phyloP scores from a whole-genome alignment of 2,113 vertebrate species.

The Odontophorus gujanensis region DNA sequence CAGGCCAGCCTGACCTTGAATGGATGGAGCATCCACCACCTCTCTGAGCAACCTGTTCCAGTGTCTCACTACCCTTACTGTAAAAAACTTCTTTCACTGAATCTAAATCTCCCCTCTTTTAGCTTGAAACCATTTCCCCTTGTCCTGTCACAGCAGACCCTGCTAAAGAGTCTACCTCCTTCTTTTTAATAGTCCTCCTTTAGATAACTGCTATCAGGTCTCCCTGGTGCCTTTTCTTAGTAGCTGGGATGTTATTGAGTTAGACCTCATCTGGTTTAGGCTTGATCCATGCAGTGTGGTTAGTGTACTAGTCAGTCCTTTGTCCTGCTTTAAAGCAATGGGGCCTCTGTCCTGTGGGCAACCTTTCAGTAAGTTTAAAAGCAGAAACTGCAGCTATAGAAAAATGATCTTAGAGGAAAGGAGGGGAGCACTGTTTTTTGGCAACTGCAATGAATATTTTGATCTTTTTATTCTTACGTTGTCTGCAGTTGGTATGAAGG shows the following conservation, averaged over 20 bases:
- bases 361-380: conserved; percentile 14
- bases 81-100: no score
- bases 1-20: no score
- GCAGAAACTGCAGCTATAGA: conserved; percentile 6
- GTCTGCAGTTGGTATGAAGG: conserved; percentile 1
- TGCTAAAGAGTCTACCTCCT: no score
- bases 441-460: conserved; percentile 30
- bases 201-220: no score
- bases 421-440: neutral
- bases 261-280: neutral
- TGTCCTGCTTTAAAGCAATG: neutral
- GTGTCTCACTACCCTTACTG: no score
- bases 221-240: no score
- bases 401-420: neutral
- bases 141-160: no score
- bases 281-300: neutral
- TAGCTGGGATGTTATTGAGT: neutral
- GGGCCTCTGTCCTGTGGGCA: neutral
- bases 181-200: no score
- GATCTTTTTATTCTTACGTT: conserved; percentile 15
- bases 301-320: neutral
- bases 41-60: no score
- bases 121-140: no score
- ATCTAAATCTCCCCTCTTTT: no score
- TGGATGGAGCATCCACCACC: no score